phyloP scores from a whole-genome alignment of 2,888 invertebrate species.

The Osmoderma eremita region DNA sequence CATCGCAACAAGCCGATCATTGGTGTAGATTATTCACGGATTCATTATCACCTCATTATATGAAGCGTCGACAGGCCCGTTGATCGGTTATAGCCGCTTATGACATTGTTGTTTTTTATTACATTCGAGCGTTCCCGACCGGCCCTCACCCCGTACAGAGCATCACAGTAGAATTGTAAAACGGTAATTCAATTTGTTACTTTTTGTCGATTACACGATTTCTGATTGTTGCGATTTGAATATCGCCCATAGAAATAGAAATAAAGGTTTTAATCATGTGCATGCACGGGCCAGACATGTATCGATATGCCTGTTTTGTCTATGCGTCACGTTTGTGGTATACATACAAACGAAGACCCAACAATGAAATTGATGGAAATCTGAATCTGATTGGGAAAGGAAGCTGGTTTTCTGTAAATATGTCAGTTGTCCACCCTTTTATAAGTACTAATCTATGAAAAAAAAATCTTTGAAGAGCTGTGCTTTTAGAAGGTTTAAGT shows the following conservation, averaged over 20 bases:
- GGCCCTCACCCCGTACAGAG: conserved; percentile 2
- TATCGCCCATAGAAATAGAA: conserved; percentile 6
- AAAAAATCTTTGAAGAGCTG: no score
- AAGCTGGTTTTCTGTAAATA: no score
- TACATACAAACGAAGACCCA: no score
- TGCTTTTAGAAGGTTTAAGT: no score
- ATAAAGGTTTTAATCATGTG: not conserved
- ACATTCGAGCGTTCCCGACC: not conserved
- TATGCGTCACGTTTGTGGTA: no score
- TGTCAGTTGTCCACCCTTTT: no score
- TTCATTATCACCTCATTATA: conserved; percentile 60
- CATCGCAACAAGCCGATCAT: conserved; percentile 59
- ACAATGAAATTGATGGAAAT: no score
- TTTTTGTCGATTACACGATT: conserved; percentile 1
- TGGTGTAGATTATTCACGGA: conserved; percentile 58
- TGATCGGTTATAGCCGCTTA: conserved; percentile 33
- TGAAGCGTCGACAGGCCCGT: conserved; percentile 45
- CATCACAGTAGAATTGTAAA: no score
- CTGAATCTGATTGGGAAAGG: no score
- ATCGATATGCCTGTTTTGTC: no score
- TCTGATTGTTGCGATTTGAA: not conserved
- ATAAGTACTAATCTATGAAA: no score
- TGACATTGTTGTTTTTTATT: conserved; percentile 35
- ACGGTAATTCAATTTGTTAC: conserved; percentile 31
- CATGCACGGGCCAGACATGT: not conserved